These are phyloP conservation scores for Eucidaris tribuloides DNA, from an alignment of 35 echinoderm and acorn worm species.

Conservation along the genomic window DNA sequence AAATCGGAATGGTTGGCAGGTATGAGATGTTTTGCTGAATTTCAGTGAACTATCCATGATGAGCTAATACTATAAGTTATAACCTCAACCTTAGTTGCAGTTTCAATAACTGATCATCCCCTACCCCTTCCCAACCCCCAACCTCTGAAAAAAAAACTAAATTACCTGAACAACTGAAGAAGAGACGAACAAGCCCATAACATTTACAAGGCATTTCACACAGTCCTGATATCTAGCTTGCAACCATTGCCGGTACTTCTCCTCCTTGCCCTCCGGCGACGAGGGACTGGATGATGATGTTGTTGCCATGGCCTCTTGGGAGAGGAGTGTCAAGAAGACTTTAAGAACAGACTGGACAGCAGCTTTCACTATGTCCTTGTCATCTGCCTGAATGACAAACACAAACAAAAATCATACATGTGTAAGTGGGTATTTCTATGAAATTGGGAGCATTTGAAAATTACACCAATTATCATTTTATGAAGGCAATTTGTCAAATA, in stretches of 20 bases:
- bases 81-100: too few relatives aligned
- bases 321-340: neutral
- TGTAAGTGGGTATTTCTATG: too few relatives aligned
- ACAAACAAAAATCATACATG: neutral
- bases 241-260: conserved; percentile 29
- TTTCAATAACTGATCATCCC: neutral
- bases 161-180: neutral
- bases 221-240: conserved; percentile 11
- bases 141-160: neutral
- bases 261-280: neutral
- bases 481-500: too few relatives aligned
- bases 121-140: too few relatives aligned
- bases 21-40: too few relatives aligned
- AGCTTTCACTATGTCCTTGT: neutral
- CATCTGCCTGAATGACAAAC: neutral
- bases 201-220: neutral
- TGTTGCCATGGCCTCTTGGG: neutral
- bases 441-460: too few relatives aligned
- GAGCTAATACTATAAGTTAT: too few relatives aligned
- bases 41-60: too few relatives aligned
- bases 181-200: neutral
- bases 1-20: too few relatives aligned
- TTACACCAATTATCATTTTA: too few relatives aligned
- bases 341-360: neutral
- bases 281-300: too few relatives aligned